Conservation (phyloP, 2,113 vertebrate genomes). For the Leucopsar rothschildi region DNA sequence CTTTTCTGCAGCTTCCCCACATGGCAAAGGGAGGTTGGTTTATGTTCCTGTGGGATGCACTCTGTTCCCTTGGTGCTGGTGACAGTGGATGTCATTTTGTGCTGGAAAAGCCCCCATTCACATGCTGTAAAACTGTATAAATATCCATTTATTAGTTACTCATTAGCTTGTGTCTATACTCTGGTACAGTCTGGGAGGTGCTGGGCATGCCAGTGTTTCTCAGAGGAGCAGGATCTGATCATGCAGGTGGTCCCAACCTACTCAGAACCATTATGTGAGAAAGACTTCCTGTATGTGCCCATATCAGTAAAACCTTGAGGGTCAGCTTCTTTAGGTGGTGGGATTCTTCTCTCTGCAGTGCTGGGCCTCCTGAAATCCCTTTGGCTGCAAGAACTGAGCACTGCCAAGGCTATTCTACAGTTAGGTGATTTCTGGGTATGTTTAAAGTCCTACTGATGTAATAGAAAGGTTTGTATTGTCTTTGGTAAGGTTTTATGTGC, state of each 20-base stretch:
- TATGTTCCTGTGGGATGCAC: accelerated
- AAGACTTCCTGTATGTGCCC: not conserved
- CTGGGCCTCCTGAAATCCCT: not conserved
- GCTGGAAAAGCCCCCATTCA: not conserved
- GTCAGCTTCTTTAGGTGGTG: not conserved
- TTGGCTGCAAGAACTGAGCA: not conserved
- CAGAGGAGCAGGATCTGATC: not conserved
- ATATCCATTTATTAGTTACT: not conserved
- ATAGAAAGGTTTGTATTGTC: not conserved
- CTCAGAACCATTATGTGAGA: not conserved
- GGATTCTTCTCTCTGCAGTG: not conserved
- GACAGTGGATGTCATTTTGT: not conserved
- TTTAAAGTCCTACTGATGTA: not conserved
- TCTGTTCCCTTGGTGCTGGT: not conserved
- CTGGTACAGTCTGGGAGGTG: not conserved
- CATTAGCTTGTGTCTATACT: not conserved
- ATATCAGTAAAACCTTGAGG: not conserved
- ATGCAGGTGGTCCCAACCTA: not conserved
- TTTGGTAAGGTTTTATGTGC: not conserved
- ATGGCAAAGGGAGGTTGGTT: not conserved
- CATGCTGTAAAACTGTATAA: not conserved
- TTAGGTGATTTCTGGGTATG: not conserved
- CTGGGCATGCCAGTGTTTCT: not conserved
- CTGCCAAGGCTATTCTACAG: not conserved
- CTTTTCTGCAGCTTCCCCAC: not conserved